A percentile compares a stretch with the other conserved stretches of the same genome.
Conservation (phyloP, 2,888 invertebrate species). For the Unio pictorum region DNA sequence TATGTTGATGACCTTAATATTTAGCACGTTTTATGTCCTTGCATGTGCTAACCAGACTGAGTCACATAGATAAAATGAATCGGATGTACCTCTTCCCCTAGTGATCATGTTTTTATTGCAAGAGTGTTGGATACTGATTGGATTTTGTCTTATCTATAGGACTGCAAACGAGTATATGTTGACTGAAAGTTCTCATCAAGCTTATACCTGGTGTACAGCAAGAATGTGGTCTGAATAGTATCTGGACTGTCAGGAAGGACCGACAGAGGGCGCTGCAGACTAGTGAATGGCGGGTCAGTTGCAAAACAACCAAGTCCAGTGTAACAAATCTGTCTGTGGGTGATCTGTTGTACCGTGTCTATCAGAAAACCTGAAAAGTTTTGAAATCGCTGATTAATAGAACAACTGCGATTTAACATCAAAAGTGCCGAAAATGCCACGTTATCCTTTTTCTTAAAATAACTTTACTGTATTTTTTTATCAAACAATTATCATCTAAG, state of each 20-base stretch:
- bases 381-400: conserved; percentile 6
- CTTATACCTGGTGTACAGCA: conserved; percentile 41
- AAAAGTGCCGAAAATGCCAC: background rate
- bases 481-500: no score
- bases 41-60: no score
- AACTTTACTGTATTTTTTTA: no score
- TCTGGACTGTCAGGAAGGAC: conserved; percentile 37
- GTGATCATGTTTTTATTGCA: no score
- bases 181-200: no score
- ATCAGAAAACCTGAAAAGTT: conserved; percentile 25
- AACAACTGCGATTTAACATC: background rate
- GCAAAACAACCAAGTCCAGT: conserved; percentile 92
- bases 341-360: conserved; percentile 17
- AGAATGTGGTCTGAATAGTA: conserved; percentile 33
- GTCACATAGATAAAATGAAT: no score
- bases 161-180: no score
- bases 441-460: conserved; percentile 1
- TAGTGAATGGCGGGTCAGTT: conserved; percentile 77
- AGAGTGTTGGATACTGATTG: no score
- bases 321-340: conserved; percentile 80
- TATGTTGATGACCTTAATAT: no score
- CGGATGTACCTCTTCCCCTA: no score
- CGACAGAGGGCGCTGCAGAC: conserved; percentile 78
- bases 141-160: no score
- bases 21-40: no score